phyloP scores from a whole-genome alignment of 2,113 vertebrate species.

The Zapus hudsonius region DNA sequence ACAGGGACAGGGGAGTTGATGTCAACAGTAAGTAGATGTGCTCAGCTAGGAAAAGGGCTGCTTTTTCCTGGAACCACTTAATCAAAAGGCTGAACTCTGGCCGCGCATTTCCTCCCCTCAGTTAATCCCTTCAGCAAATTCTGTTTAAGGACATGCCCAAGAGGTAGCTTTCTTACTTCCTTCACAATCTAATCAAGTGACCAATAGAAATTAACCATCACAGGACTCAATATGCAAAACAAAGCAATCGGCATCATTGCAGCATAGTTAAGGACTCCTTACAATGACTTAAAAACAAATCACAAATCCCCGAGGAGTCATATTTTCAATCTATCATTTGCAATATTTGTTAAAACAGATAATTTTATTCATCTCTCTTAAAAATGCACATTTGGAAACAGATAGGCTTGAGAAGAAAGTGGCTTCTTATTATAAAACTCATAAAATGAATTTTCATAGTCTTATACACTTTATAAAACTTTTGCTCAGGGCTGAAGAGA shows the following conservation, averaged over 20 bases:
- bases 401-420: background rate
- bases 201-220: no score
- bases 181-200: no score
- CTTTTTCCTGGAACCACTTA: no score
- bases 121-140: no score
- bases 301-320: background rate
- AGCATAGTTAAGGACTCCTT: background rate
- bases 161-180: no score
- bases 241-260: background rate
- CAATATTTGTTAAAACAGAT: background rate
- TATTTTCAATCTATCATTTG: constrained; percentile 5
- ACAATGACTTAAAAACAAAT: background rate
- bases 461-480: background rate
- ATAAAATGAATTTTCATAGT: background rate
- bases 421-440: constrained; percentile 29
- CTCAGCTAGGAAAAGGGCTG: no score
- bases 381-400: constrained; percentile 27
- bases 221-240: background rate
- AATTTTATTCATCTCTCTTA: background rate
- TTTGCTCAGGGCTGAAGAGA: no score
- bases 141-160: no score
- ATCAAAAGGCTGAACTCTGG: no score
- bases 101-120: no score
- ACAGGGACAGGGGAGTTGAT: no score
- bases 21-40: no score